Base-by-base conservation (phyloP, 2,888 invertebrate genomes). In the Drosophila suboccidentalis region DNA sequence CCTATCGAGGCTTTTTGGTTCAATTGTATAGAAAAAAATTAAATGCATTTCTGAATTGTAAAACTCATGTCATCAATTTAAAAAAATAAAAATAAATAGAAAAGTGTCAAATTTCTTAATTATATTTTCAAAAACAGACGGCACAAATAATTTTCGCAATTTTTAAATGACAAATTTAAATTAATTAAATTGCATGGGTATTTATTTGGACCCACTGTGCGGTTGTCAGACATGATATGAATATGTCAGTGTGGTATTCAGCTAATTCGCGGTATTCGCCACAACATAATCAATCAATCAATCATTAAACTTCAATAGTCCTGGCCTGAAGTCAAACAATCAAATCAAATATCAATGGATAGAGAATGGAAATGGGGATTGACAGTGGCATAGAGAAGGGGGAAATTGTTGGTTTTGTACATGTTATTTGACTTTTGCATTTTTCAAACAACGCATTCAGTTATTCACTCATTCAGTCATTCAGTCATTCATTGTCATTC, bases 361-460 rank as follows among this genome's bases (percentile, higher is more conserved):
- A 11, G 50, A 34, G 2, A 29, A 29, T 29, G 8, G 10, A 59
- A 50, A 34, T 22, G 32, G 15, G 59, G 74, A 66, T 51, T 15
- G 13, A 11, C 8, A 36, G 36, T 10, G 6, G 43, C 1, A 15
- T 17, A 44, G 2, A 38, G n/a, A 38, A 4, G 26, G 9, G 57
- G 19, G 17, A 15, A 58, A 19, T 36, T 54, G 59, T 55, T 60
- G 34, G 51, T 55, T 65, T 26, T 69, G 41, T 46, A 41, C 43
- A 50, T 57, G 34, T 81, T 81, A 61, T 84, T 87, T 84, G 88
- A 74, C 70, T 89, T 84, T 87, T 85, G 66, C 79, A 81, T 84
- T 87, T 89, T 73, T 54, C 66, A 82, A 65, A 65, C 62, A 82
- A 75, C 62, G 53, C 57, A 76, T 61, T 73, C 69, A 46, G 5